phyloP scores from a whole-genome alignment of 2,113 vertebrate species.

The Tor tambroides region DNA sequence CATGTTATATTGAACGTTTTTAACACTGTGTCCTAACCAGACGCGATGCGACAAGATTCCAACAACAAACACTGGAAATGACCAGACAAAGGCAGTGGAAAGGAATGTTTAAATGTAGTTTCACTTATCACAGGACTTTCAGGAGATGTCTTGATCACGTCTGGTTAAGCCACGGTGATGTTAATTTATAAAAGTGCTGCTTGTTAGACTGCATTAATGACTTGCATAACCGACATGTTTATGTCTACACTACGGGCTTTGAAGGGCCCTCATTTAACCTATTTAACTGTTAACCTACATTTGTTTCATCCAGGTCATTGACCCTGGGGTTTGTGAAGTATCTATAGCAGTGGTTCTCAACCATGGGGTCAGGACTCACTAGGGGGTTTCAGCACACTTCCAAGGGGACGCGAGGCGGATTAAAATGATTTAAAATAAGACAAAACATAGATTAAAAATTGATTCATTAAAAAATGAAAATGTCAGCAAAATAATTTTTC shows the following conservation, averaged over 20 bases:
- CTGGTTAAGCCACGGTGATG: not conserved
- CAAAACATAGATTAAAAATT: not conserved
- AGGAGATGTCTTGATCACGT: not conserved
- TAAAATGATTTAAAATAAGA: not conserved
- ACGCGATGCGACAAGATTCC: not conserved
- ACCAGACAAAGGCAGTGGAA: not conserved
- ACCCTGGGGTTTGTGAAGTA: not conserved
- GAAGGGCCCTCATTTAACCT: not conserved
- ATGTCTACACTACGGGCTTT: not conserved
- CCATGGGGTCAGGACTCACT: not conserved
- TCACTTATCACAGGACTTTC: not conserved
- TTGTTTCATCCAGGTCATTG: not conserved
- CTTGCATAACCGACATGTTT: not conserved
- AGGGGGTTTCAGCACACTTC: not conserved
- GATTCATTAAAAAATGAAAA: not conserved
- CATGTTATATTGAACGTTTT: not conserved
- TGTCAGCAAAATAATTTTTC: not conserved
- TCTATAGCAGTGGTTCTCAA: slow-evolving; percentile 6
- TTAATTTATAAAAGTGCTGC: not conserved
- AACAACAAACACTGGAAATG: not conserved
- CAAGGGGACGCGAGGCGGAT: not conserved
- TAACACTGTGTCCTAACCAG: slow-evolving; percentile 13
- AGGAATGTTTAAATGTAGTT: not conserved
- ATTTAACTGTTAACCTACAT: not conserved
- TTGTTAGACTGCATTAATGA: slow-evolving; percentile 6